A percentile compares a stretch with the other conserved stretches of the same genome.
Conservation (phyloP, 2,113 vertebrate genomes). For the Pterocles gutturalis region DNA sequence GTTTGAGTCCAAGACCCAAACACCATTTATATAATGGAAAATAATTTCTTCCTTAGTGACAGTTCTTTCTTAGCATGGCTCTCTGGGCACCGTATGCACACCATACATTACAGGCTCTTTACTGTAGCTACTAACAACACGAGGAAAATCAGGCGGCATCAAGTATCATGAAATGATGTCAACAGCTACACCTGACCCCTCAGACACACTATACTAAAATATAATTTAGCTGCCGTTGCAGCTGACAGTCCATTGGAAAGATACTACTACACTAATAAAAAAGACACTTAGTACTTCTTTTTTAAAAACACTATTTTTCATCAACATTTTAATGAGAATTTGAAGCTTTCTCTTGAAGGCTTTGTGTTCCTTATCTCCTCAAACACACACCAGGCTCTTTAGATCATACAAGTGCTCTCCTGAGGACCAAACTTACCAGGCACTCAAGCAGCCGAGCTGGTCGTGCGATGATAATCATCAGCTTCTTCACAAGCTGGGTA, state of each 20-base stretch:
- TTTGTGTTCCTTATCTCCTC: not conserved
- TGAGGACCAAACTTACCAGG: constrained; percentile 83
- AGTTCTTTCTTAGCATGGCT: fast-evolving
- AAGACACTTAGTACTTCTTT: not conserved
- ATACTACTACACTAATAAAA: not conserved
- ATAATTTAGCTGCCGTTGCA: not conserved
- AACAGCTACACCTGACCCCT: not conserved
- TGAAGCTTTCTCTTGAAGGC: not conserved
- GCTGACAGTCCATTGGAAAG: not conserved
- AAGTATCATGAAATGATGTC: not conserved
- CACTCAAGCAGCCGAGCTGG: constrained; percentile 95
- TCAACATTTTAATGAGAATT: not conserved
- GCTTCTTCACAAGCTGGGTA: constrained; percentile 91
- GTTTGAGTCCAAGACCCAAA: not conserved
- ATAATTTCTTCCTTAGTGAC: not conserved
- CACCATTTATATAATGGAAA: not conserved
- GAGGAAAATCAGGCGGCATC: not conserved
- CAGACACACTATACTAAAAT: not conserved
- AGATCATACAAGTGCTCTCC: not conserved
- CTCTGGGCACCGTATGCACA: fast-evolving
- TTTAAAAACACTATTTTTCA: not conserved
- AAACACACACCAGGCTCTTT: not conserved
- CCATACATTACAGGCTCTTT: not conserved
- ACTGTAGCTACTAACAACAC: not conserved
- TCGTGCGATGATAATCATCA: constrained; percentile 96